Base-by-base conservation (phyloP, 2,113 vertebrate genomes). In the Zonotrichia leucophrys region DNA sequence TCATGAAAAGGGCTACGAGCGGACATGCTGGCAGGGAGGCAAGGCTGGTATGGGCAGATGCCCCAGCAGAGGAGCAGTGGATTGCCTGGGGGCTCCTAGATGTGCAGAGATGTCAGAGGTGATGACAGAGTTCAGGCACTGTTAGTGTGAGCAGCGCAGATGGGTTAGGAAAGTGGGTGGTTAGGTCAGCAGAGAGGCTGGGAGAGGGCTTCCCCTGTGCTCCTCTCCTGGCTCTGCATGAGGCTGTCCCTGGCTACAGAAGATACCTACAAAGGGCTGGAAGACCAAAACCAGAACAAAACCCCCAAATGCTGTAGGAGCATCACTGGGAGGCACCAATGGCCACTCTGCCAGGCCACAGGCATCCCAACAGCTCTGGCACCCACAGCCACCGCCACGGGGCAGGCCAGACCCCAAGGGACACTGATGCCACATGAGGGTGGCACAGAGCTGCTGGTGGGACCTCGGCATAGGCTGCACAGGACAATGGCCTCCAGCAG, bases 131-230 rank as follows among this genome's bases (percentile, higher is more conserved):
- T 41, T 86, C 55, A 66, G 93, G 63, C 55, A 20, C 81, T 37
- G 63, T 95, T 96, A 97, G 94, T 83, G 58, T 2, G 5, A 66
- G 95, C 72, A 96, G 96, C 64, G 84, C 88, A 92, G 83, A 75
- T 68, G 12, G 66, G 83, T 76, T 76, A 92, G 93, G 72, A 82
- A 97, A 97, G 97, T 37, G 1, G 78, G 41, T 1, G 5, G 69
- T 94, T 95, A 96, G 97, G 83, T 50, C 89, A 92, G 92, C 79
- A 96, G 89, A 96, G 89, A 94, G 69, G 86, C 35, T 52, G 81
- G 92, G 93, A 91, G 89, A 87, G 89, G 94, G 92, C 58, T 90
- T 95, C 96, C 94, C 85, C 91, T 84, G 35, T 3, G 16, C 74
- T 96, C 49, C 80, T 88, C 58, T 94, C 91, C 70, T 73, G 42